Conservation (phyloP, 2,888 invertebrate genomes). For the Julus scanicus region DNA sequence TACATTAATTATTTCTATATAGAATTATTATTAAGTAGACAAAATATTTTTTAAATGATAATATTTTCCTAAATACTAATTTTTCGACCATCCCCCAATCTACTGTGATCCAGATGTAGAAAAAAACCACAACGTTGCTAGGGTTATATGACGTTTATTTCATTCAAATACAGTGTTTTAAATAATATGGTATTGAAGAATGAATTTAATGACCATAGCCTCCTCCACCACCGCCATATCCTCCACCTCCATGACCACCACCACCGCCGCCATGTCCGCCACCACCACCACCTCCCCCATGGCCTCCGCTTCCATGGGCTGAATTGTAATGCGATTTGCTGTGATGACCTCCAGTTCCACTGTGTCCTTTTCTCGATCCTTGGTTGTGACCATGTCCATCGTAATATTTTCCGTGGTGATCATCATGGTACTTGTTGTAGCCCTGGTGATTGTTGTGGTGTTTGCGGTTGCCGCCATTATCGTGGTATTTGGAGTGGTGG, state of each 20-base stretch:
- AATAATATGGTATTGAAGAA: neutral
- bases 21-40: too few relatives aligned
- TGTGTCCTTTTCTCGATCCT: constrained; percentile 54
- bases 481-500: constrained; percentile 56
- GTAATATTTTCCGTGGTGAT: constrained; percentile 57
- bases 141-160: neutral
- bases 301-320: constrained; percentile 46
- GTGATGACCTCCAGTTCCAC: constrained; percentile 57
- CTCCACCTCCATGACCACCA: neutral
- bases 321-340: constrained; percentile 50
- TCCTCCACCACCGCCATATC: neutral
- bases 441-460: constrained; percentile 56
- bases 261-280: constrained; percentile 61
- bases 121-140: neutral
- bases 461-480: constrained; percentile 55
- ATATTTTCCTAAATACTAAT: too few relatives aligned
- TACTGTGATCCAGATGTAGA: too few relatives aligned
- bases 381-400: constrained; percentile 55
- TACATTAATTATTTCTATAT: too few relatives aligned
- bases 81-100: too few relatives aligned
- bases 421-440: constrained; percentile 57
- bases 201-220: neutral
- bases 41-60: too few relatives aligned
- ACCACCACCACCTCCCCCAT: constrained; percentile 32
- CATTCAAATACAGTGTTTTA: neutral